Conservation (phyloP, 2,113 vertebrate species). For the Melanotaenia duboulayi region DNA sequence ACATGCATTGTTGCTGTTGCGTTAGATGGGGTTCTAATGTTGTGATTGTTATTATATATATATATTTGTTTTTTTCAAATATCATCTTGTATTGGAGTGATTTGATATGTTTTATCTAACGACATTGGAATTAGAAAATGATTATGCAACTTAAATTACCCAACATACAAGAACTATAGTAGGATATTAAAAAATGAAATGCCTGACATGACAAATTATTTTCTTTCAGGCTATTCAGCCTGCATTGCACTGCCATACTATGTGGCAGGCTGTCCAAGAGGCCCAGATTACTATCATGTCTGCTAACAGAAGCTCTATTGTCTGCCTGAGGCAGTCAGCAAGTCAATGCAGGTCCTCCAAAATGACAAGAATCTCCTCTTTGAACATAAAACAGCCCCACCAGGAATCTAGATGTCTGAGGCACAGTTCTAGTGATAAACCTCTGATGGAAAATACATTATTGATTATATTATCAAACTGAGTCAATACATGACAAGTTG, state of each 20-base stretch:
- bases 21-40: no score
- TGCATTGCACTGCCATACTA: slow-evolving; percentile 27
- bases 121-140: no score
- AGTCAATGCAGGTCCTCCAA: slow-evolving; percentile 70
- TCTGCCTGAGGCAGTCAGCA: slow-evolving; percentile 62
- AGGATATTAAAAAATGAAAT: no score
- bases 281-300: slow-evolving; percentile 22
- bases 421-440: slow-evolving; percentile 13
- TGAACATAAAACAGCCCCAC: slow-evolving; percentile 8
- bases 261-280: slow-evolving; percentile 20
- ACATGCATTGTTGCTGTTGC: no score
- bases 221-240: neutral
- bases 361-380: slow-evolving; percentile 63
- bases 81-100: no score
- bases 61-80: no score
- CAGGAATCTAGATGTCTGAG: slow-evolving; percentile 27
- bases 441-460: neutral
- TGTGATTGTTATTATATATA: no score
- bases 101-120: no score
- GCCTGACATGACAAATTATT: slow-evolving; percentile 9
- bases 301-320: slow-evolving; percentile 61
- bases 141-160: no score
- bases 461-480: neutral
- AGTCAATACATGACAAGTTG: neutral
- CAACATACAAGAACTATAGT: no score